Evolutionary conservation across 2,797 vertebrate genomes (phyloP), one percentile per base, ranked within the genome.

Genomic region (Neosilurus hyrtlii): DNA sequence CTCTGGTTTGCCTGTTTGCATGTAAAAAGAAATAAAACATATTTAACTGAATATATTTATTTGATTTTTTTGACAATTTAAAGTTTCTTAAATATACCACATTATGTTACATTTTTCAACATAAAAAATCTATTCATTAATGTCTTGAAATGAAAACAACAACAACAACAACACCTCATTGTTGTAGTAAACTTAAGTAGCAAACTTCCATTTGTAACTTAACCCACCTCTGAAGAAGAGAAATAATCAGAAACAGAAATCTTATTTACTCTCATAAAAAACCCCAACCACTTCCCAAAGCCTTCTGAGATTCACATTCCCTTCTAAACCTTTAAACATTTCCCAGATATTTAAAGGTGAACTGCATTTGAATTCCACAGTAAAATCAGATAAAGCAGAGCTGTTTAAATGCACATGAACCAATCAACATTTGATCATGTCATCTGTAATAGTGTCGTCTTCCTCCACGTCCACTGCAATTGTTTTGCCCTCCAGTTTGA

Each of bases 391-490:
- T 9, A 3, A 20, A 67, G 14, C 6, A 72, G n/a, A 26, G 51
- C 9, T 2, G 2, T 20, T 22, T 37, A n/a, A 12, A 14, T 22
- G 9, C 26, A 56, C 12, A 20, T 57, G 18, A 57, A 35, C 12
- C 16, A 0, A 7, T 59, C 10, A 75, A 4, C 12, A 7, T 37
- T 75, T 0, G 18, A 75, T 75, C 24, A 74, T 74, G 30, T 96
- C 93, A 11, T 95, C 95, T n/a, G 88, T 84, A 83, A 99, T 62
- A 2, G 96, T 96, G 67, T 97, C 94, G 1, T 99, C 98, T 87
- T 96, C 96, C 78, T 94, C 94, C 0, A 98, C 87, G 3, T 90
- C 93, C 77, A 82, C 89, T 12, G 83, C 92, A 82, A 95, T 92
- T 0, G 92, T 95, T 89, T 94, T 97, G 26, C 97, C 97, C 30